Percentiles rank a stretch among this genome's conserved stretches.
These are phyloP conservation scores for Apomyelois bistriatella DNA, from an alignment of 2,888 invertebrate species.

Conservation along the genomic window DNA sequence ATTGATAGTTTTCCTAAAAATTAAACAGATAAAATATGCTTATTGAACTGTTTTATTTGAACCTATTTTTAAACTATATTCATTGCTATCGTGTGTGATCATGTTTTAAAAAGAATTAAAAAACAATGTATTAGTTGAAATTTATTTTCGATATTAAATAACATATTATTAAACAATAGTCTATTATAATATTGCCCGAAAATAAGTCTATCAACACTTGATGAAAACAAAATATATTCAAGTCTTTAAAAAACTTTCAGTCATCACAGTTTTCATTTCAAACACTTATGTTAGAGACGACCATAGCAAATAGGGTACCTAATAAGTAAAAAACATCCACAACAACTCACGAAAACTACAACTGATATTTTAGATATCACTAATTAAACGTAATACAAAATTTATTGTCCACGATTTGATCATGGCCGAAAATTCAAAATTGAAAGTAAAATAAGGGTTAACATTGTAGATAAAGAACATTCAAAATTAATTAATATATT, in stretches of 20 bases:
- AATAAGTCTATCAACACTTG: constrained; percentile 2
- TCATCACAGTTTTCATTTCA: constrained; percentile 7
- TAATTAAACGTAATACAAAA: background rate
- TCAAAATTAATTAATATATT: background rate
- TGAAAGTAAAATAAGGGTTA: background rate
- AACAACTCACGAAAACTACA: background rate
- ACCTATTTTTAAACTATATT: background rate
- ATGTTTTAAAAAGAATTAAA: background rate
- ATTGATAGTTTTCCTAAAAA: constrained; percentile 62
- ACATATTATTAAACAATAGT: background rate
- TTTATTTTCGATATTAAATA: constrained; percentile 7
- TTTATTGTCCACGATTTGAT: background rate
- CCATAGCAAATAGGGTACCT: background rate
- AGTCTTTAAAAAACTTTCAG: background rate
- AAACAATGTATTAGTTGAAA: background rate
- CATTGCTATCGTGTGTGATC: too few relatives aligned
- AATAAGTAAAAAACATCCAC: background rate
- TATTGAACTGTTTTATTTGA: constrained; percentile 1
- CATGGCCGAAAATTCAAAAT: background rate
- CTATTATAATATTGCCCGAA: constrained; percentile 3
- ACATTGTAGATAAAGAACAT: background rate
- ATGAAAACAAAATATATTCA: constrained; percentile 4
- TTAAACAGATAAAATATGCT: constrained; percentile 29
- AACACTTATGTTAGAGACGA: constrained; percentile 1
- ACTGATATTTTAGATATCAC: background rate